Conservation (phyloP, 2,113 vertebrate genomes). For the Callocephalon fimbriatum region DNA sequence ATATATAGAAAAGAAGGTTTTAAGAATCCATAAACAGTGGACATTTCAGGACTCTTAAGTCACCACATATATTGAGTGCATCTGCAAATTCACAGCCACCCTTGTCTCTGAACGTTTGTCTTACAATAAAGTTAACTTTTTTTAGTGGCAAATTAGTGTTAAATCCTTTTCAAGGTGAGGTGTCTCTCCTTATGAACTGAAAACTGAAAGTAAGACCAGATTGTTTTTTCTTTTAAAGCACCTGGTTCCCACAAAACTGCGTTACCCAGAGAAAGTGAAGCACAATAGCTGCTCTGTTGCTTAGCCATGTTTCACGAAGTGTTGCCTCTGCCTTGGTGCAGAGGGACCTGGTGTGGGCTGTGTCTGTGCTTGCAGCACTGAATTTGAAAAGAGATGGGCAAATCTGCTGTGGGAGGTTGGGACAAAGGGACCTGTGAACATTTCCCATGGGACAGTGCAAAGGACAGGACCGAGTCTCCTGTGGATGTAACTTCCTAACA, state of each 20-base stretch:
- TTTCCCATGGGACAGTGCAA: neutral
- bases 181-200: neutral
- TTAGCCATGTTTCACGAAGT: accelerated
- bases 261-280: neutral
- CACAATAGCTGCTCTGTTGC: neutral
- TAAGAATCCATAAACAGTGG: neutral
- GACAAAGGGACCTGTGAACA: neutral
- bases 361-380: neutral
- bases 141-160: neutral
- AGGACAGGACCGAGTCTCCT: neutral
- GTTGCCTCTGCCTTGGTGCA: accelerated
- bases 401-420: neutral
- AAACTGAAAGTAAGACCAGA: neutral
- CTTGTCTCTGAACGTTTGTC: neutral
- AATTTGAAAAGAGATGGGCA: neutral
- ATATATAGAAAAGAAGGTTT: neutral
- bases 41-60: neutral
- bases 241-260: neutral
- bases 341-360: neutral
- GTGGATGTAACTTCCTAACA: accelerated
- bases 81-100: neutral
- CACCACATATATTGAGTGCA: neutral
- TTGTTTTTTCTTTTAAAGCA: neutral
- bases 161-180: neutral
- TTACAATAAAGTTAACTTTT: neutral